Conservation (phyloP, 2,888 invertebrate genomes). For the Onchidella celtica region DNA sequence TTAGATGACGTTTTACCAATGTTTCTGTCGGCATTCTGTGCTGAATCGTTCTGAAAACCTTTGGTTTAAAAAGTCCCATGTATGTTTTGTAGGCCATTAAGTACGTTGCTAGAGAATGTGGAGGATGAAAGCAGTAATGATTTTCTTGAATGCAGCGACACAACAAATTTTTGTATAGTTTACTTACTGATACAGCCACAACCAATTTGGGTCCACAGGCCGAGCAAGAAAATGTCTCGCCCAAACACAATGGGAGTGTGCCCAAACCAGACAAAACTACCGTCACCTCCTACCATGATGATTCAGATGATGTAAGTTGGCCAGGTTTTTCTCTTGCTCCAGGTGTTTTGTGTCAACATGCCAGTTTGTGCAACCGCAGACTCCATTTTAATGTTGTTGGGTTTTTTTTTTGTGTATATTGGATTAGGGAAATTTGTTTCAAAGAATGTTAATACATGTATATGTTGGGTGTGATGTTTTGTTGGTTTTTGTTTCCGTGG, state of each 20-base stretch:
- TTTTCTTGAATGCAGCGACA: neutral
- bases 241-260: conserved; percentile 26
- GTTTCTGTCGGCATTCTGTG: no score
- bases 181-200: neutral
- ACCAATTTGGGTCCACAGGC: conserved; percentile 15
- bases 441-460: no score
- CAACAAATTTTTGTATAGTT: neutral
- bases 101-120: no score
- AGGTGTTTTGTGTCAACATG: neutral
- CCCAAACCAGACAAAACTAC: conserved; percentile 3
- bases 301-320: conserved; percentile 74
- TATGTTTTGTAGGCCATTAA: no score
- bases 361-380: no score
- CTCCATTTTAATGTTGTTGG: no score
- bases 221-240: conserved; percentile 26
- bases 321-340: neutral
- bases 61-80: no score
- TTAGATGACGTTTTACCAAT: no score
- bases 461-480: no score
- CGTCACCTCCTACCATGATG: conserved; percentile 70
- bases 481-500: no score
- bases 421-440: neutral
- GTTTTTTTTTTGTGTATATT: neutral
- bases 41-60: no score
- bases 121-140: no score